phyloP scores from a whole-genome alignment of 2,113 vertebrate genomes.

The Jaculus jaculus region DNA sequence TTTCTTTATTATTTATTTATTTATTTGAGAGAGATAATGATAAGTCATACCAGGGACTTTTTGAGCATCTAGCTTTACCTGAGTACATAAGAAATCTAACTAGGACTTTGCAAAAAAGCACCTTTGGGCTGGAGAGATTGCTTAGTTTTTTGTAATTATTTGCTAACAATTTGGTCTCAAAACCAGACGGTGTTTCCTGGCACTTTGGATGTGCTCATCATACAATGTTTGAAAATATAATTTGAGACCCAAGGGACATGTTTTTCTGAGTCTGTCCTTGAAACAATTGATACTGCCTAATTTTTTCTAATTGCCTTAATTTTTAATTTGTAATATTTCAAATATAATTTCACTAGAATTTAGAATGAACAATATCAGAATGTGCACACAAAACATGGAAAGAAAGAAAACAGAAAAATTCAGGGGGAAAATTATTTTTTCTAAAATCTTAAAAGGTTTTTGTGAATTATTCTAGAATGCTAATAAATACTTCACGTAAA shows the following conservation, averaged over 20 bases:
- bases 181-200: background rate
- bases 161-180: background rate
- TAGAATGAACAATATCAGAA: background rate
- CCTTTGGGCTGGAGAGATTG: too few species aligned
- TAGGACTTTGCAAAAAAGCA: too few species aligned
- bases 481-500: background rate
- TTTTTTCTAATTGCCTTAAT: background rate
- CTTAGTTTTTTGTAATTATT: slow-evolving; percentile 13
- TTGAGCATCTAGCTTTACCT: too few species aligned
- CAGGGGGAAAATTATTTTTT: background rate
- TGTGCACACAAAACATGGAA: background rate
- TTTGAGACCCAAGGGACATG: background rate
- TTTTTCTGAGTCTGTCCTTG: background rate
- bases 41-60: too few species aligned
- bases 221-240: background rate
- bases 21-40: too few species aligned
- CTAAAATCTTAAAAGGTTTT: background rate
- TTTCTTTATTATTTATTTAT: too few species aligned
- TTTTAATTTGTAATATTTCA: slow-evolving; percentile 12
- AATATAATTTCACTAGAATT: background rate
- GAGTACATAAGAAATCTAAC: too few species aligned
- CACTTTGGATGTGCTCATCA: background rate
- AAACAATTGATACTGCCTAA: background rate
- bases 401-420: background rate
- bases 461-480: background rate